A percentile compares a stretch with the other conserved stretches of the same genome.
Conservation (phyloP, 2,888 invertebrate genomes). For the Zaprionus lineosus region DNA sequence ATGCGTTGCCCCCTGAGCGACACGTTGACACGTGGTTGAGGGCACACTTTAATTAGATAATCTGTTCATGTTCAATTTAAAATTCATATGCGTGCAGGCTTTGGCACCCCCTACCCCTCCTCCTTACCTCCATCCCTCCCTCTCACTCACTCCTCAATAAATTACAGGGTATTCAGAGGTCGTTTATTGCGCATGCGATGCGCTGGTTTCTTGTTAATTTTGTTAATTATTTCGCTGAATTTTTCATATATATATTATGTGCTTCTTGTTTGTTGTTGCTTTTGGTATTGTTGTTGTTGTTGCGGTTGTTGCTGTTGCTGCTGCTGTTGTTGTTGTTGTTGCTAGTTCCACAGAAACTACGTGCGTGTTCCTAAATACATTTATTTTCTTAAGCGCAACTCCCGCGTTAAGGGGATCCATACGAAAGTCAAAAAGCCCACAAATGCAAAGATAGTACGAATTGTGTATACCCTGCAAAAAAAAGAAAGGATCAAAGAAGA, state of each 20-base stretch:
- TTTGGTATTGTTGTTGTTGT: slow-evolving; percentile 19
- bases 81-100: too few species aligned
- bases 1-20: too few species aligned
- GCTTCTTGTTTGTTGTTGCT: not conserved
- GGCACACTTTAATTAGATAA: too few species aligned
- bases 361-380: slow-evolving; percentile 63
- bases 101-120: too few species aligned
- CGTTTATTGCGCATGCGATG: not conserved
- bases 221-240: slow-evolving; percentile 67
- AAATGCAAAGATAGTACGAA: too few species aligned
- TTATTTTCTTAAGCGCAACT: slow-evolving; percentile 8
- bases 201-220: slow-evolving; percentile 46
- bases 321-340: slow-evolving; percentile 24
- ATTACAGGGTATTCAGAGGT: not conserved
- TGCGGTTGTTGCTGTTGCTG: slow-evolving; percentile 2
- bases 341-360: slow-evolving; percentile 64
- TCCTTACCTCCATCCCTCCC: too few species aligned
- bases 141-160: too few species aligned
- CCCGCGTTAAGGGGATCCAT: not conserved
- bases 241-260: slow-evolving; percentile 22
- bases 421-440: not conserved
- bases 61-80: too few species aligned
- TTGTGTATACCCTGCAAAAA: too few species aligned
- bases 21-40: too few species aligned
- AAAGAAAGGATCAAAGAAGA: too few species aligned